phyloP scores from a whole-genome alignment of 2,113 vertebrate genomes.

The Lamprotornis superbus region DNA sequence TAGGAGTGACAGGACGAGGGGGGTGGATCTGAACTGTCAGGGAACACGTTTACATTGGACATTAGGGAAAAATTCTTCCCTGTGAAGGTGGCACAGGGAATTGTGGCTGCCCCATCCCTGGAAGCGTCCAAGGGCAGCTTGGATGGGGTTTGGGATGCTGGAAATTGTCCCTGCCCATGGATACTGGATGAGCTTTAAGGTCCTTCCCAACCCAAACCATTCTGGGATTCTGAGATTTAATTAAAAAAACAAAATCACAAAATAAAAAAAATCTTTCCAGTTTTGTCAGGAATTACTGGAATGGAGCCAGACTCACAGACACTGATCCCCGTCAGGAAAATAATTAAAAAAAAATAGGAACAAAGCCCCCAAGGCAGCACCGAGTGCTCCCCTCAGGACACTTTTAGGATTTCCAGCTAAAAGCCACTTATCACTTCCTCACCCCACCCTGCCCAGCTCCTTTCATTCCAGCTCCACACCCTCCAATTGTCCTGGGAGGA shows the following conservation, averaged over 20 bases:
- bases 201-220: neutral
- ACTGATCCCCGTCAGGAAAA: neutral
- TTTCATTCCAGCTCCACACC: neutral
- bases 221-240: neutral
- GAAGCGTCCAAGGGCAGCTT: neutral
- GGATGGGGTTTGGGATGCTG: neutral
- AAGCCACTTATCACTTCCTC: neutral
- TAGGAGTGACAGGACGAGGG: neutral
- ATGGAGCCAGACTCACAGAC: neutral
- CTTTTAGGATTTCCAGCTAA: neutral
- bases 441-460: neutral
- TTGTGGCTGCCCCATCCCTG: neutral
- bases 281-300: neutral
- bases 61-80: neutral
- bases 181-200: neutral
- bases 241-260: neutral
- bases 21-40: neutral
- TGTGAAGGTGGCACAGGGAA: neutral
- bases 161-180: too few relatives aligned
- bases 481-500: neutral
- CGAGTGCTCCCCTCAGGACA: neutral
- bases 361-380: neutral
- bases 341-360: neutral
- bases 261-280: neutral
- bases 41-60: neutral